Evolutionary conservation across 2,888 invertebrate species (phyloP).

Genomic region (Tenthredo amoena): DNA sequence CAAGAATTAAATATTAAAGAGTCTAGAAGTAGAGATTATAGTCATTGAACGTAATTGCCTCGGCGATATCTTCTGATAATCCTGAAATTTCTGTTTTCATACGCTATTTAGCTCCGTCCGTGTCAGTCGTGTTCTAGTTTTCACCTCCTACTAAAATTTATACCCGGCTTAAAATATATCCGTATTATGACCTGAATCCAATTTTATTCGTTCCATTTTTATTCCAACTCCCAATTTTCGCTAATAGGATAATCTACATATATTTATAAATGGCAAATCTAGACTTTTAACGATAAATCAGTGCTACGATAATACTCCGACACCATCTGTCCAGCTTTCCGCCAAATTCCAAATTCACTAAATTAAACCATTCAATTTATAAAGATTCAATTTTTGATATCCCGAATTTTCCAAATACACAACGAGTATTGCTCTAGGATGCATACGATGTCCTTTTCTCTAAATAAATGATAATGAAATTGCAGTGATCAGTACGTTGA

Average conservation of each 20-base stretch:
- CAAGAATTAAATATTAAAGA: conserved; percentile 23
- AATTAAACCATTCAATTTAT: background rate
- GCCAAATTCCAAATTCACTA: background rate
- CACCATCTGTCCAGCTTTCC: too few relatives aligned
- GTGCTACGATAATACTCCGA: background rate
- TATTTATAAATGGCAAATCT: background rate
- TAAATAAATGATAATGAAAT: conserved; percentile 5
- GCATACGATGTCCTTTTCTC: background rate
- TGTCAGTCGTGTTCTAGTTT: background rate
- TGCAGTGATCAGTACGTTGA: background rate
- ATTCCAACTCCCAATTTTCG: background rate
- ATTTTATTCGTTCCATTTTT: background rate
- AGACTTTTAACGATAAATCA: background rate
- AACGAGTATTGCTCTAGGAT: background rate
- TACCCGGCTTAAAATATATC: background rate
- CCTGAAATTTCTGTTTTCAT: background rate
- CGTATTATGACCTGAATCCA: background rate
- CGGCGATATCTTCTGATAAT: conserved; percentile 1
- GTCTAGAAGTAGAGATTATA: conserved; percentile 5
- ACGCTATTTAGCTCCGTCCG: background rate
- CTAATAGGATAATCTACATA: background rate
- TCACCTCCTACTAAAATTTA: background rate
- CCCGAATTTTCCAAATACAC: background rate
- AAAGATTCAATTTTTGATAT: background rate
- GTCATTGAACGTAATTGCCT: conserved; percentile 35